phyloP scores from a whole-genome alignment of 2,113 vertebrate species.

The Microcebus jonahi region DNA sequence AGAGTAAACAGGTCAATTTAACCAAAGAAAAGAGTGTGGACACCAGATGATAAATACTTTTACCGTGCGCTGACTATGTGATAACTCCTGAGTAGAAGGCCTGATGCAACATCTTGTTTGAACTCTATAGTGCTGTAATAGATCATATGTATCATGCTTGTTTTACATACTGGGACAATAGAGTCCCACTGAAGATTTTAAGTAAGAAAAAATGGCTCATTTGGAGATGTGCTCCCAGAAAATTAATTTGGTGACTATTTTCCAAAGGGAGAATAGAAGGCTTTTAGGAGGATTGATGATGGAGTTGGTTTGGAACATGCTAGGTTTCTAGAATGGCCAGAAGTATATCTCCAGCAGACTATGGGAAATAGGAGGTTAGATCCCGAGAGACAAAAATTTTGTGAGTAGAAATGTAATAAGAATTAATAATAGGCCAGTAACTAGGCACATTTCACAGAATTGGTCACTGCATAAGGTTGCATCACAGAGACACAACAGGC shows the following conservation, averaged over 20 bases:
- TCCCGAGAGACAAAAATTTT: neutral
- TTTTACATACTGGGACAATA: neutral
- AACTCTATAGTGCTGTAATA: neutral
- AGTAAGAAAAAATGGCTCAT: neutral
- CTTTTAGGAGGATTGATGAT: neutral
- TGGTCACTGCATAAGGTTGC: neutral
- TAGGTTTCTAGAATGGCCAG: neutral
- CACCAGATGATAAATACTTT: rapidly evolving
- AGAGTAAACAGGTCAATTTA: neutral
- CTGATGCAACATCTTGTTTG: too few species aligned
- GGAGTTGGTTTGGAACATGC: neutral
- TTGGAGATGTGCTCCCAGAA: neutral
- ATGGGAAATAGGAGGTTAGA: neutral
- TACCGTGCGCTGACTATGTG: neutral
- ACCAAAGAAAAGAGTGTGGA: neutral
- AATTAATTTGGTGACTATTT: neutral
- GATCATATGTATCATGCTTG: too few species aligned
- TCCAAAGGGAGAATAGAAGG: neutral
- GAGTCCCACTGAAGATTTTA: neutral
- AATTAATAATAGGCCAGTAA: neutral
- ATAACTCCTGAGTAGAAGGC: neutral
- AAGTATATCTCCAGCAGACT: neutral
- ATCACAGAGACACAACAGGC: neutral
- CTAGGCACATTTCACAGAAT: neutral
- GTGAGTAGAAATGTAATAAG: neutral